Evolutionary conservation across 2,888 invertebrate species (phyloP).

Genomic region (Syrphus vitripennis): DNA sequence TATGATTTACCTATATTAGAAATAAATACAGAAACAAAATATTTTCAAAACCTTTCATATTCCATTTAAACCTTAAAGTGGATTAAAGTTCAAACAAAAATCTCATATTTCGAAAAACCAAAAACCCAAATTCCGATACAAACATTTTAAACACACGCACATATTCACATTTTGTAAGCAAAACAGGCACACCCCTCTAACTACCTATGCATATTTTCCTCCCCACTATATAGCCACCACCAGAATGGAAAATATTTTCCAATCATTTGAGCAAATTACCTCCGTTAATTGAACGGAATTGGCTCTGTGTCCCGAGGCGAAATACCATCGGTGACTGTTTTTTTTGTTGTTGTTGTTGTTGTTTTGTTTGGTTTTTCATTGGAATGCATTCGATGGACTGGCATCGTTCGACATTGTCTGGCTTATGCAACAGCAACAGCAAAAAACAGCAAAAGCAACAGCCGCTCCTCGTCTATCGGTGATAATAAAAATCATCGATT

Average conservation of each 20-base stretch:
- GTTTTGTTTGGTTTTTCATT: slow-evolving; percentile 7
- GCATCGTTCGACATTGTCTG: not conserved
- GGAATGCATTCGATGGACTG: not conserved
- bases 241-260: slow-evolving; percentile 64
- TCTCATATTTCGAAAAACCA: not conserved
- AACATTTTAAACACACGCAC: not conserved
- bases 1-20: too few relatives aligned
- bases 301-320: slow-evolving; percentile 56
- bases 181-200: not conserved
- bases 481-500: slow-evolving; percentile 71
- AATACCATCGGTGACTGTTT: slow-evolving; percentile 39
- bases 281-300: slow-evolving; percentile 67
- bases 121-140: slow-evolving; percentile 30
- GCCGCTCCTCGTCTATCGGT: not conserved
- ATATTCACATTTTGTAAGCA: not conserved
- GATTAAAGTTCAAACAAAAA: slow-evolving; percentile 34
- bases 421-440: not conserved
- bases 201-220: not conserved
- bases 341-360: too few relatives aligned
- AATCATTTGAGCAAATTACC: slow-evolving; percentile 71
- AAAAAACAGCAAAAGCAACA: not conserved
- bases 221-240: not conserved
- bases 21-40: not conserved
- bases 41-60: not conserved
- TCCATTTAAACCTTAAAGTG: slow-evolving; percentile 21